These are phyloP conservation scores for Crematogaster levior DNA, from an alignment of 2,888 invertebrate genomes.

Conservation along the genomic window DNA sequence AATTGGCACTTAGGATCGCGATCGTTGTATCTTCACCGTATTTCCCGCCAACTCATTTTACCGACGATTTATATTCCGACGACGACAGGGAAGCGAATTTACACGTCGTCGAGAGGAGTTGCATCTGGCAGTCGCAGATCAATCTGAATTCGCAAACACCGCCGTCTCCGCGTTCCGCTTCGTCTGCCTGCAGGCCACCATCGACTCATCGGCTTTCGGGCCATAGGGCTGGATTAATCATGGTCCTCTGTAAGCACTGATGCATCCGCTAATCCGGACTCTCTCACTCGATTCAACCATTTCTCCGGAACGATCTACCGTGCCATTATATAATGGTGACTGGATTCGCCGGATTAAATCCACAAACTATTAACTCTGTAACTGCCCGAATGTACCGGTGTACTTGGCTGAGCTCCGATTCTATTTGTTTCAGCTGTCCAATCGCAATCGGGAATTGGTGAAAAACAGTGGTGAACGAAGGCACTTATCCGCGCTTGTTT, in stretches of 20 bases:
- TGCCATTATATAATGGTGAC: conserved; percentile 63
- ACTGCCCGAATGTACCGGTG: conserved; percentile 44
- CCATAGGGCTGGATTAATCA: conserved; percentile 67
- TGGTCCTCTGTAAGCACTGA: conserved; percentile 63
- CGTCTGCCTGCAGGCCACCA: conserved; percentile 52
- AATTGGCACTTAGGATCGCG: conserved; percentile 38
- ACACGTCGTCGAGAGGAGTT: conserved; percentile 47
- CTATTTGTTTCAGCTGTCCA: conserved; percentile 47
- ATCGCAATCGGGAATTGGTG: conserved; percentile 20
- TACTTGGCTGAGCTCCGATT: conserved; percentile 34
- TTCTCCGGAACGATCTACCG: conserved; percentile 61
- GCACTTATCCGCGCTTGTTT: background rate
- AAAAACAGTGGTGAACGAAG: conserved; percentile 18
- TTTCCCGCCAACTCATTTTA: conserved; percentile 40
- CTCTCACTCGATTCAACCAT: conserved; percentile 65
- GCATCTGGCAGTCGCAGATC: conserved; percentile 61
- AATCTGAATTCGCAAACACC: conserved; percentile 69
- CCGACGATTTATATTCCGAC: conserved; percentile 47
- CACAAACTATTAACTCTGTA: conserved; percentile 60
- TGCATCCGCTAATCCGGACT: conserved; percentile 68
- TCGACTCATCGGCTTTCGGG: conserved; percentile 70
- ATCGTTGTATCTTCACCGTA: conserved; percentile 38
- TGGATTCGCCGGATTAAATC: conserved; percentile 54
- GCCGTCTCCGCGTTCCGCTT: conserved; percentile 61
- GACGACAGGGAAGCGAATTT: conserved; percentile 31